phyloP scores from a whole-genome alignment of 2,113 vertebrate species.

The Podilymbus podiceps region DNA sequence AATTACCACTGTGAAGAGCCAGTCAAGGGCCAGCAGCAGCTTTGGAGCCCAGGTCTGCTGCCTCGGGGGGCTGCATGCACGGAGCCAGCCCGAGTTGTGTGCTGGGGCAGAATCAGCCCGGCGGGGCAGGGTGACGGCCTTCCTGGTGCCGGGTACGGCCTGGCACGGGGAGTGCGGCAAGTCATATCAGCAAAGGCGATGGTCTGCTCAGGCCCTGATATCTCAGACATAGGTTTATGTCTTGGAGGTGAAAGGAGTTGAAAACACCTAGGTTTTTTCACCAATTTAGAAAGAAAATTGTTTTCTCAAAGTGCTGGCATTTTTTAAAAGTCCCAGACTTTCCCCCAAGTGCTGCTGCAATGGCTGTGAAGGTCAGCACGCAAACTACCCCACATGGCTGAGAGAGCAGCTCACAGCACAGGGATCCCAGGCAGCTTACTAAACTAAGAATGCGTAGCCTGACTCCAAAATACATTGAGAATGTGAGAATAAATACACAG shows the following conservation, averaged over 20 bases:
- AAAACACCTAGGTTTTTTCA: not conserved
- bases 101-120: fast-evolving
- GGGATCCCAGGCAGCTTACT: not conserved
- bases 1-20: not conserved
- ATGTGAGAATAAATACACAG: not conserved
- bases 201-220: not conserved
- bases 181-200: not conserved
- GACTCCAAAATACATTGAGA: not conserved
- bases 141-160: no score
- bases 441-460: not conserved
- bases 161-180: fast-evolving
- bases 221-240: not conserved
- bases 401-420: not conserved
- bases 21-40: not conserved
- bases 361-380: not conserved
- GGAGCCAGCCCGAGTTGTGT: not conserved
- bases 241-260: not conserved
- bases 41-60: not conserved
- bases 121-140: not conserved
- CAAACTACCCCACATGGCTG: not conserved
- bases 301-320: not conserved
- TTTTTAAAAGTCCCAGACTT: not conserved
- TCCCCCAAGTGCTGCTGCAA: not conserved
- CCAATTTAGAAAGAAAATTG: not conserved
- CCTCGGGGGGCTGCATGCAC: fast-evolving